Base-by-base conservation (phyloP, 2,797 vertebrate species). In the Ficedula albicollis region DNA sequence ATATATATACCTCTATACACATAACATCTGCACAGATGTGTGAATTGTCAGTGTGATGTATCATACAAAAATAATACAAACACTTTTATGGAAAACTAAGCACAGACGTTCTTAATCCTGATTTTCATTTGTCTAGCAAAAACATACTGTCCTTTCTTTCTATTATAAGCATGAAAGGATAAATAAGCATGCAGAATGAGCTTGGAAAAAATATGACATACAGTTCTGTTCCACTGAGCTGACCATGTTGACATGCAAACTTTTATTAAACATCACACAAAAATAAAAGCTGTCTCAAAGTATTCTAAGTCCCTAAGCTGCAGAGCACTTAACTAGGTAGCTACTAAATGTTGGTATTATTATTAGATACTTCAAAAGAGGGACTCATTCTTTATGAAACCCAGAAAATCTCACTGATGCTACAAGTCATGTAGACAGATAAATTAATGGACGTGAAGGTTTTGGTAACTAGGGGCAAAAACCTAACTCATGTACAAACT, bases 1-100 rank as follows among this genome's bases (percentile, higher is more conserved):
- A 39, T 0, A 34, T 1, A 15, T 1, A 46, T 0, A 55, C 0
- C n/a, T n/a, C n/a, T n/a, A n/a, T n/a, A 64, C 0, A 49, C 0
- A 39, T 0, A 46, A 41, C 7, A 39, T 11, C 11, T 5, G 27
- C 9, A 56, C 11, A 52, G 2, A 38, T 10, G 21, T 1, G 6
- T 22, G 67, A 84, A 6, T 36, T 68, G 36, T 15, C n/a, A 74
- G 11, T 48, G 22, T 32, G 22, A 60, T 38, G 4, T 13, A 38
- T 30, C 18, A 34, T 14, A 62, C 7, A 73, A 58, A 83, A 88
- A 36, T 29, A 66, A 29, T 11, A 64, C 10, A 29, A 67, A 56
- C 17, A 22, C 6, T 11, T 60, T 59, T 39, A 58, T 1, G 2
- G 20, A 87, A 82, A 87, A 36, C n/a, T 55, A 25, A 67, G 21